Percentiles rank a stretch among this genome's conserved stretches.
Conservation (phyloP, 2,113 vertebrate species). For the Serilophus lunatus region DNA sequence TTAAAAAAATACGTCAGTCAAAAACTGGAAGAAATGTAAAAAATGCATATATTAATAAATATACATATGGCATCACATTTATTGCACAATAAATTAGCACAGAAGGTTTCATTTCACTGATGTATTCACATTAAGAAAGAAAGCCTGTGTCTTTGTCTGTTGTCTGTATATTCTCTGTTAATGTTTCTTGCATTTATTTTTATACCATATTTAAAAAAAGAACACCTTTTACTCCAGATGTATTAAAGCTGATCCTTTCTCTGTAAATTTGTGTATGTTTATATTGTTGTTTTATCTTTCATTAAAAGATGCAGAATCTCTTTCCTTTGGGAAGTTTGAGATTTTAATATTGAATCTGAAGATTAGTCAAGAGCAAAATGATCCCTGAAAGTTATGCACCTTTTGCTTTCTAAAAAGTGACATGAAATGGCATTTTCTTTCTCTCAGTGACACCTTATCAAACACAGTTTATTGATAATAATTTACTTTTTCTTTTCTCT, state of each 20-base stretch:
- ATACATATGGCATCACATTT: constrained; percentile 84
- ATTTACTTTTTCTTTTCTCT: constrained; percentile 48
- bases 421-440: constrained; percentile 60
- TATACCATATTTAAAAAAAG: constrained; percentile 95
- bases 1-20: constrained; percentile 75
- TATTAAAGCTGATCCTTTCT: constrained; percentile 90
- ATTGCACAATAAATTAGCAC: constrained; percentile 87
- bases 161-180: constrained; percentile 86
- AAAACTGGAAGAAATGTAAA: constrained; percentile 81
- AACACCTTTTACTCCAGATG: constrained; percentile 93
- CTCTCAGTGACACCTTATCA: constrained; percentile 55
- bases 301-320: constrained; percentile 83
- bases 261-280: constrained; percentile 87
- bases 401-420: constrained; percentile 37
- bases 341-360: constrained; percentile 45
- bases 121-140: constrained; percentile 80
- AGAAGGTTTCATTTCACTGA: constrained; percentile 83
- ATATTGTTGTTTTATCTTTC: constrained; percentile 84
- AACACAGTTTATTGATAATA: constrained; percentile 18
- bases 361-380: constrained; percentile 21
- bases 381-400: neutral
- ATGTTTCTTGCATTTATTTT: constrained; percentile 96
- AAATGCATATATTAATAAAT: constrained; percentile 76
- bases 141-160: constrained; percentile 77
- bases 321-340: constrained; percentile 68